Percentiles rank a stretch among this genome's conserved stretches.
These are phyloP conservation scores for Idris sp. DNA, from an alignment of 1,140 invertebrate genomes.

Conservation along the genomic window DNA sequence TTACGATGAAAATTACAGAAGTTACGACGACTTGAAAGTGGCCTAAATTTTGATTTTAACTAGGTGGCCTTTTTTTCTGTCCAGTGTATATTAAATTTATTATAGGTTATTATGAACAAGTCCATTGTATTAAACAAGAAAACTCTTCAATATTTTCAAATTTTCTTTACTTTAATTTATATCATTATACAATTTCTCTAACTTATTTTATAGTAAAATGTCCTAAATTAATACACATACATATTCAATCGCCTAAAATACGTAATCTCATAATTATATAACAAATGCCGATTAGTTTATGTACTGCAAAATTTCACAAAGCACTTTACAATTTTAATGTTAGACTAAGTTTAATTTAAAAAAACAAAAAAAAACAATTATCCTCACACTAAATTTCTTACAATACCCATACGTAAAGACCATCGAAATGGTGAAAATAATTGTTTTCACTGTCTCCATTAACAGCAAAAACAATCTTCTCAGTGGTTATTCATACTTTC, in stretches of 20 bases:
- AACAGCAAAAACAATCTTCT: conserved; percentile 35
- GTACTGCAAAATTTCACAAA: conserved; percentile 53
- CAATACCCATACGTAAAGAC: conserved; percentile 18
- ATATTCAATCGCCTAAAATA: conserved; percentile 58
- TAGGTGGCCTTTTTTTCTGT: too few relatives aligned
- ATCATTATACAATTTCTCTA: conserved; percentile 61
- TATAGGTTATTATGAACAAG: too few relatives aligned
- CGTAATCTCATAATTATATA: conserved; percentile 58
- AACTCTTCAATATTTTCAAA: conserved; percentile 48
- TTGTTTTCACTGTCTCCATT: conserved; percentile 18
- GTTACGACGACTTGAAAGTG: too few relatives aligned
- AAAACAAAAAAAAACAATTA: conserved; percentile 9
- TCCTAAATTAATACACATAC: conserved; percentile 57
- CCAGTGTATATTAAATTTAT: too few relatives aligned
- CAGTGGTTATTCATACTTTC: conserved; percentile 23
- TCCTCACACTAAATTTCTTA: conserved; percentile 13
- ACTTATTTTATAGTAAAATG: conserved; percentile 55
- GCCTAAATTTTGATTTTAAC: too few relatives aligned
- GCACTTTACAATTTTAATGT: conserved; percentile 46
- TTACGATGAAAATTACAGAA: too few relatives aligned
- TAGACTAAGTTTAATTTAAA: conserved; percentile 10
- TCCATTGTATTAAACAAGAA: too few relatives aligned
- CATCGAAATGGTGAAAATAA: conserved; percentile 16
- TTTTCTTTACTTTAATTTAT: conserved; percentile 55
- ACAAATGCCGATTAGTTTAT: conserved; percentile 56